Base-by-base conservation (phyloP, 1,140 invertebrate species). In the Macrocentrus cingulum region DNA sequence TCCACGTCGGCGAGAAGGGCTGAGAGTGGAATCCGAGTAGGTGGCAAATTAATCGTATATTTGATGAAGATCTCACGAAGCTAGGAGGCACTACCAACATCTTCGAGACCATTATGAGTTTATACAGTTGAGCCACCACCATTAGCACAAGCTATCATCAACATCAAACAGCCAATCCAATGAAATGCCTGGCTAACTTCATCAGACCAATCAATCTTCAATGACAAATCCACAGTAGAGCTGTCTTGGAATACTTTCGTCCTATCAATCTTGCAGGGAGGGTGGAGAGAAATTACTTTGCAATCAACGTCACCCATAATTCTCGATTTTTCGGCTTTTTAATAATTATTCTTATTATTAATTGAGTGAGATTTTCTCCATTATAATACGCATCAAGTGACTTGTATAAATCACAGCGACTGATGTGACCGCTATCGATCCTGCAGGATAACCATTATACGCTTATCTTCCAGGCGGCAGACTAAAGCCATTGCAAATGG, bases 371-470 rank as follows among this genome's bases (percentile, higher is more conserved):
- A n/a, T n/a, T n/a, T n/a, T n/a, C n/a, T n/a, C n/a, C n/a, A n/a
- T n/a, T n/a, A n/a, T n/a, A n/a, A n/a, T n/a, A n/a, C n/a, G n/a
- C n/a, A n/a, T n/a, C n/a, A n/a, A n/a, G n/a, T n/a, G n/a, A n/a
- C n/a, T n/a, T n/a, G n/a, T n/a, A n/a, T n/a, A n/a, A n/a, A n/a
- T n/a, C n/a, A n/a, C n/a, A n/a, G n/a, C n/a, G n/a, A n/a, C n/a
- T n/a, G n/a, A n/a, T n/a, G n/a, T 23, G 20, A 20, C 45, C 19
- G 13, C 22, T 6, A 48, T 48, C 45, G 45, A 48, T 48, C 22
- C 53, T 23, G 13, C 53, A 32, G 53, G 53, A 56, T 56, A 44
- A 56, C 53, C 53, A 56, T 56, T 56, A 56, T 32, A 56, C 41
- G 42, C 42, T 56, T 56, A 56, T 56, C 53, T 56, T 56, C 25